Evolutionary conservation across 2,113 vertebrate genomes (phyloP), one percentile per base, ranked within the genome.

Genomic region (Rhinogobius similis): DNA sequence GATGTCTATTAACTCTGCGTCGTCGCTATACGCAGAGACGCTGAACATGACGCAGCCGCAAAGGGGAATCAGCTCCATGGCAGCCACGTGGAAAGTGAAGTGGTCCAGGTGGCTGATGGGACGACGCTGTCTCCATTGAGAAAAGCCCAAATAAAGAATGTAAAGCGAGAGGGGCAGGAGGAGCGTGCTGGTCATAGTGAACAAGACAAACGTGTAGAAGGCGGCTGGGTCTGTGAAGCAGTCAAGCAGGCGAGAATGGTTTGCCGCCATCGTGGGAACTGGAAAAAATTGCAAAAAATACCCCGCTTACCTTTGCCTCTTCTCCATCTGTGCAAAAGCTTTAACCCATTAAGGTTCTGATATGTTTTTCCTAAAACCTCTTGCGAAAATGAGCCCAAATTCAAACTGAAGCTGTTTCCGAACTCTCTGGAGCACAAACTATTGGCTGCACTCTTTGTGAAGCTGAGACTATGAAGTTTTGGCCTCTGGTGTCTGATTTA

Each of bases 61-160:
- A 14, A 9, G 0, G 11, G 23, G 10, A 6, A 55, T 24, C 23
- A 24, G 1, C 24, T 27, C 53, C 53, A 56, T 56, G 1, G 24
- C 53, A 16, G 53, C 53, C 53, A 27, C 16, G 53, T 56, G 23
- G 53, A 26, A 56, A 5, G 53, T 56, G 53, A 56, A 56, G 53
- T 27, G 24, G 12, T 56, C 53, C 12, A 16, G 16, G 53, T 56
- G 53, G 11, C 12, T 55, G 23, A 4, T 2, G 0, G 24, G 1
- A 11, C 23, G 24, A 14, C 12, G 53, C 5, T 27, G 12, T 12
- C 7, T 27, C 24, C 53, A 16, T 12, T 26, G 53, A 26, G 12
- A 6, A 56, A 56, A 56, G 10, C 53, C 53, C 10, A 55, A 13
- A 26, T 13, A 23, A 0, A 55, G 23, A 26, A 55, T 14, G 23